Evolutionary conservation across 1,140 invertebrate genomes (phyloP).

Genomic region (Drosophila novamexicana): DNA sequence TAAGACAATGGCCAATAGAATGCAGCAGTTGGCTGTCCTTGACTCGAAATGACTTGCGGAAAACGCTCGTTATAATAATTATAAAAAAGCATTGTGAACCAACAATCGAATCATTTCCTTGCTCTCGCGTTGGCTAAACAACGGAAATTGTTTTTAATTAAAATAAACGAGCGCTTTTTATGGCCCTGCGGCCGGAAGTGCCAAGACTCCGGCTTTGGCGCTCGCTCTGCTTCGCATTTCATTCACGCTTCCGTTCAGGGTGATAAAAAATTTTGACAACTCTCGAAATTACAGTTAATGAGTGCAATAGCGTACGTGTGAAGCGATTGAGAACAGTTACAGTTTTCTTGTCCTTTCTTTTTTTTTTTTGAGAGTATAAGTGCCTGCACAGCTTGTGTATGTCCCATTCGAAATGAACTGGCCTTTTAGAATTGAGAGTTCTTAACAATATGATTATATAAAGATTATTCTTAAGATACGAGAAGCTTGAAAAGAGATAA

Average conservation of each 20-base stretch:
- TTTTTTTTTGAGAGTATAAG: not conserved
- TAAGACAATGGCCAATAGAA: conserved; percentile 22
- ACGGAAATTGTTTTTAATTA: conserved; percentile 74
- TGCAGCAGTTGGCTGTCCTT: conserved; percentile 14
- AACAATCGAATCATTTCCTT: conserved; percentile 57
- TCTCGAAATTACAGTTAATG: conserved; percentile 23
- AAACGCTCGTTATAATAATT: conserved; percentile 62
- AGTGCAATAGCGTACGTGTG: conserved; percentile 17
- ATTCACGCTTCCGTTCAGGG: not conserved
- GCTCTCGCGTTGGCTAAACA: conserved; percentile 35
- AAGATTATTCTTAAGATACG: too few species aligned
- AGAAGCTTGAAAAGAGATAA: too few species aligned
- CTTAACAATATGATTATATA: too few species aligned
- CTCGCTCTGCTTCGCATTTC: not conserved
- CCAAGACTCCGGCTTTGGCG: not conserved
- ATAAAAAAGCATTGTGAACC: conserved; percentile 21
- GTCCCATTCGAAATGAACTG: not conserved
- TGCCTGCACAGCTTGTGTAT: too few species aligned
- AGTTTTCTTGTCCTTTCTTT: not conserved
- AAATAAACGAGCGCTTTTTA: conserved; percentile 66
- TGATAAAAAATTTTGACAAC: conserved; percentile 24
- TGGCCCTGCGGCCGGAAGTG: conserved; percentile 34
- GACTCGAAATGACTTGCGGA: conserved; percentile 17
- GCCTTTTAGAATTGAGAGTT: too few species aligned
- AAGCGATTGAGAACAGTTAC: conserved; percentile 1